Evolutionary conservation across 2,113 vertebrate genomes (phyloP).

Genomic region (Hyaena hyaena): DNA sequence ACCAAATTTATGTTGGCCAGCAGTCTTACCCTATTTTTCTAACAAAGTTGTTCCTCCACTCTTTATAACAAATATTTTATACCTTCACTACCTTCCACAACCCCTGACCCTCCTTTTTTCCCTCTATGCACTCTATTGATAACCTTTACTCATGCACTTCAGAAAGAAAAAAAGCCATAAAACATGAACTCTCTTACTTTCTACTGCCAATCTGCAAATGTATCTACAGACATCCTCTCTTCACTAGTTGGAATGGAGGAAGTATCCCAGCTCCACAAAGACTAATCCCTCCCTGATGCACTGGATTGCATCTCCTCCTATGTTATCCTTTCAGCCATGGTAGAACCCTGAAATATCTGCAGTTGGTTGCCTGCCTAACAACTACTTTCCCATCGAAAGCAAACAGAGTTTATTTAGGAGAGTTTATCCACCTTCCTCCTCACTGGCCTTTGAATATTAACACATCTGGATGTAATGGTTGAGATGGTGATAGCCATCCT

Average conservation of each 20-base stretch:
- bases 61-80: background rate
- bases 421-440: background rate
- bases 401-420: background rate
- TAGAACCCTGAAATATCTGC: background rate
- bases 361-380: background rate
- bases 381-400: background rate
- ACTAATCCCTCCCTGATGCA: background rate
- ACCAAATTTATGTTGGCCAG: background rate
- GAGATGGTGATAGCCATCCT: background rate
- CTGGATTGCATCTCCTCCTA: background rate
- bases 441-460: background rate
- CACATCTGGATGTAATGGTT: background rate
- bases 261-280: background rate
- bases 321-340: background rate
- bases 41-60: background rate
- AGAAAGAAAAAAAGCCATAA: background rate
- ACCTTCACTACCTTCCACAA: background rate
- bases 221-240: background rate
- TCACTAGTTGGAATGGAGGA: background rate
- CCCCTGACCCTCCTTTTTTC: background rate
- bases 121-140: background rate
- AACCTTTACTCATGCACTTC: background rate
- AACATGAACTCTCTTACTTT: background rate
- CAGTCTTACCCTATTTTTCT: background rate
- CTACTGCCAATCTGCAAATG: background rate